A percentile compares a stretch with the other conserved stretches of the same genome.
Conservation (phyloP, 2,797 vertebrate genomes). For the Buceros bicornis region DNA sequence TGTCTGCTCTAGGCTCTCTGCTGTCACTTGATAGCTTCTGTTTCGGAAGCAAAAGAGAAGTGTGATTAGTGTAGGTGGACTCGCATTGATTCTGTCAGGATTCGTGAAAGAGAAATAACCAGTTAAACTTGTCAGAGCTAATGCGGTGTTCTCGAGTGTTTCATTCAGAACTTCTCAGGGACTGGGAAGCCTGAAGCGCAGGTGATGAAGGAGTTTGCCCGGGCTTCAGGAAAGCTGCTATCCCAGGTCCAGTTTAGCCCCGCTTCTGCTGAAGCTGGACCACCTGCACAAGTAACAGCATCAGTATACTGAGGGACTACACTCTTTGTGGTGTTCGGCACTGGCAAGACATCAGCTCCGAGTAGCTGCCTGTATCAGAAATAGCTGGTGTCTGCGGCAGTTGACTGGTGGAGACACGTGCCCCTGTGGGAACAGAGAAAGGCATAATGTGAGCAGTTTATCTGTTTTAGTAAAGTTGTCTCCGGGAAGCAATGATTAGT, state of each 20-base stretch:
- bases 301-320: background rate
- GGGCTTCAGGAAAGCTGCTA: background rate
- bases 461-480: slow-evolving; percentile 86
- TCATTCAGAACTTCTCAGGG: background rate
- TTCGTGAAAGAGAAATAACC: background rate
- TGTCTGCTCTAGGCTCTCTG: background rate
- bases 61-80: background rate
- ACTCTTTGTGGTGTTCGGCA: background rate
- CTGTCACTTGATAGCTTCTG: background rate
- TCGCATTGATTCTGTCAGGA: background rate
- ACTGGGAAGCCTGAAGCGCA: background rate
- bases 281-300: background rate
- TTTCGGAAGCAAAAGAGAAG: background rate
- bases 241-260: background rate
- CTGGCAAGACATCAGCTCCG: background rate
- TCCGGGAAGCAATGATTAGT: slow-evolving; percentile 88
- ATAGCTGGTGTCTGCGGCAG: background rate
- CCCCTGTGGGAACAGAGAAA: background rate
- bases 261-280: background rate
- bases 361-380: background rate
- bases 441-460: slow-evolving; percentile 68
- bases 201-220: background rate
- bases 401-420: background rate
- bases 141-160: background rate
- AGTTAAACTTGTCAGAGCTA: background rate